Percentiles rank a stretch among this genome's conserved stretches.
Evolutionary conservation across 2,888 invertebrate genomes (phyloP).

Genomic region (Disparrhopalites patrizii): DNA sequence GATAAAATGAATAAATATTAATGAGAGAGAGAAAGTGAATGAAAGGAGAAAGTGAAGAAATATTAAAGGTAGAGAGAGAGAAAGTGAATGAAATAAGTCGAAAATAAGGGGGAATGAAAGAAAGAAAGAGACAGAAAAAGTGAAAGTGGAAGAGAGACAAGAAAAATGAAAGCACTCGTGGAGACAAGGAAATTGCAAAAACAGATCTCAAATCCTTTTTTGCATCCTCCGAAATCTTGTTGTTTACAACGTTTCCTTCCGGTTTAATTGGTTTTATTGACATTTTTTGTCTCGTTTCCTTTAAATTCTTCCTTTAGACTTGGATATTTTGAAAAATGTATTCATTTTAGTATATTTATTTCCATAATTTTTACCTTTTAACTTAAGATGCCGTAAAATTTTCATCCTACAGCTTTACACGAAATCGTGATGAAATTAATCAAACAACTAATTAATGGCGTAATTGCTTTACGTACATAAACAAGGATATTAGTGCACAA

Average conservation of each 20-base stretch:
- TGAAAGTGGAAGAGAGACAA: background rate
- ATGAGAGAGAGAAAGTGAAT: background rate
- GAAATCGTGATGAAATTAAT: too few relatives aligned
- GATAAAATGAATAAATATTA: background rate
- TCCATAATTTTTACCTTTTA: background rate
- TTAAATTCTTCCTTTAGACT: too few relatives aligned
- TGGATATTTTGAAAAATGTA: background rate
- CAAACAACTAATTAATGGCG: too few relatives aligned
- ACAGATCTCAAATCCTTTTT: too few relatives aligned
- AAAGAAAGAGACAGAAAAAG: background rate
- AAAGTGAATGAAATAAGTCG: background rate
- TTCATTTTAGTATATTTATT: background rate
- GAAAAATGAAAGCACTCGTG: background rate
- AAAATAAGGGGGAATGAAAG: background rate
- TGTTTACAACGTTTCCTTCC: slow-evolving; percentile 21
- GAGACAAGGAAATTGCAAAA: background rate
- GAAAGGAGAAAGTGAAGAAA: background rate
- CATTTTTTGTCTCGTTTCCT: too few relatives aligned
- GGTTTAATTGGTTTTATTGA: slow-evolving; percentile 23
- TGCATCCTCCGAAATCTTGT: too few relatives aligned
- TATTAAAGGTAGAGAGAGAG: too few relatives aligned
- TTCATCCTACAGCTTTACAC: too few relatives aligned
- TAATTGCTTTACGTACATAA: too few relatives aligned
- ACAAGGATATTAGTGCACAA: too few relatives aligned
- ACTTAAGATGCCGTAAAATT: too few relatives aligned